phyloP scores from a whole-genome alignment of 35 echinoderm and acorn worm species.

The Strongylocentrotus purpuratus region DNA sequence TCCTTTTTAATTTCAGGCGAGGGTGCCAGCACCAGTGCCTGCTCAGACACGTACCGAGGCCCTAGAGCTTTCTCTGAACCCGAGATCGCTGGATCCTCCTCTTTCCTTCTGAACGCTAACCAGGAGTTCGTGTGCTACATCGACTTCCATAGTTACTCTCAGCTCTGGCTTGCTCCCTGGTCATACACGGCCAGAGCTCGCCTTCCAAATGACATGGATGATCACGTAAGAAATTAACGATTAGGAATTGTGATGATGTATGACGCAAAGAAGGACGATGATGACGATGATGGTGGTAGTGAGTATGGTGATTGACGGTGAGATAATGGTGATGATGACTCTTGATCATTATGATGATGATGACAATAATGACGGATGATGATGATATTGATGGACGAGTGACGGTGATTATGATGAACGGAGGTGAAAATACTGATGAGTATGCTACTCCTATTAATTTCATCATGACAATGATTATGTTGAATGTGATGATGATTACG shows the following conservation, averaged over 20 bases:
- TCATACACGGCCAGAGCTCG: constrained; percentile 46
- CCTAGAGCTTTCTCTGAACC: constrained; percentile 51
- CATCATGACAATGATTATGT: not conserved
- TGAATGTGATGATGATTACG: not conserved
- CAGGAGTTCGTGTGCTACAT: constrained; percentile 78
- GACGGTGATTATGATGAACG: too few species aligned
- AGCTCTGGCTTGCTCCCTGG: constrained; percentile 87
- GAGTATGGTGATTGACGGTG: not conserved
- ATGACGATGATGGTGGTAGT: not conserved
- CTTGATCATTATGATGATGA: not conserved
- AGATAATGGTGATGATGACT: not conserved
- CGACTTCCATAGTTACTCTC: constrained; percentile 95
- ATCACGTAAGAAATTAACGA: constrained; percentile 63
- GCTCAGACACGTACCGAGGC: constrained; percentile 75
- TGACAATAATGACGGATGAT: not conserved
- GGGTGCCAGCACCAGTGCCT: constrained; percentile 84
- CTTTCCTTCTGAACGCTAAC: constrained; percentile 54
- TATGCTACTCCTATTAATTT: too few species aligned
- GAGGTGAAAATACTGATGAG: too few species aligned
- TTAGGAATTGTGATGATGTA: too few species aligned
- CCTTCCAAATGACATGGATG: constrained; percentile 52
- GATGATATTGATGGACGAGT: too few species aligned
- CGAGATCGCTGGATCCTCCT: constrained; percentile 62
- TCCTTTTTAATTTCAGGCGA: constrained; percentile 18
- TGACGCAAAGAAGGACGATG: not conserved